Percentiles rank a stretch among this genome's conserved stretches.
Conservation (phyloP, 2,797 vertebrate genomes). For the Syncerus caffer region DNA sequence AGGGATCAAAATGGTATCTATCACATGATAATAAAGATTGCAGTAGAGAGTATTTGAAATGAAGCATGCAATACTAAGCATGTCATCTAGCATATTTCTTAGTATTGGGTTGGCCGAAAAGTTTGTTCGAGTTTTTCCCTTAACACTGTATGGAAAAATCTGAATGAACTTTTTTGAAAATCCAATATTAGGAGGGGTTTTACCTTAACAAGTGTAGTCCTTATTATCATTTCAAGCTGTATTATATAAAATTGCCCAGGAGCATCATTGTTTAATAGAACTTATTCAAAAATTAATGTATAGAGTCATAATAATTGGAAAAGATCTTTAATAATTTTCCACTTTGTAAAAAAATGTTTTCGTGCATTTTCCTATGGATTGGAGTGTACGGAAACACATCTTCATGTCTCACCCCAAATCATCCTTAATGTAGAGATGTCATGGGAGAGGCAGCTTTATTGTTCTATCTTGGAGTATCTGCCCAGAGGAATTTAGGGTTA, state of each 20-base stretch:
- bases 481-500: not conserved
- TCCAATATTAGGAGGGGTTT: not conserved
- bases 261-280: not conserved
- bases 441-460: not conserved
- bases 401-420: not conserved
- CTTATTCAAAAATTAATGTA: not conserved
- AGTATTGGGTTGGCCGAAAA: not conserved
- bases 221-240: not conserved
- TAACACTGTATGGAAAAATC: not conserved
- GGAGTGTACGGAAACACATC: not conserved
- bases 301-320: slow-evolving; percentile 6
- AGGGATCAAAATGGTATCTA: not conserved
- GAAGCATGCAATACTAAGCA: not conserved
- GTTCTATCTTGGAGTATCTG: not conserved
- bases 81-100: not conserved
- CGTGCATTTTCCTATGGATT: not conserved
- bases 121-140: not conserved
- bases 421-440: not conserved
- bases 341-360: not conserved
- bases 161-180: not conserved
- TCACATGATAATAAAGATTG: not conserved
- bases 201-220: not conserved
- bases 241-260: not conserved
- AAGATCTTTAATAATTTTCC: not conserved
- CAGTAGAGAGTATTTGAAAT: not conserved